Conservation (phyloP, 2,888 invertebrate genomes). For the Tetanocera ferruginea region DNA sequence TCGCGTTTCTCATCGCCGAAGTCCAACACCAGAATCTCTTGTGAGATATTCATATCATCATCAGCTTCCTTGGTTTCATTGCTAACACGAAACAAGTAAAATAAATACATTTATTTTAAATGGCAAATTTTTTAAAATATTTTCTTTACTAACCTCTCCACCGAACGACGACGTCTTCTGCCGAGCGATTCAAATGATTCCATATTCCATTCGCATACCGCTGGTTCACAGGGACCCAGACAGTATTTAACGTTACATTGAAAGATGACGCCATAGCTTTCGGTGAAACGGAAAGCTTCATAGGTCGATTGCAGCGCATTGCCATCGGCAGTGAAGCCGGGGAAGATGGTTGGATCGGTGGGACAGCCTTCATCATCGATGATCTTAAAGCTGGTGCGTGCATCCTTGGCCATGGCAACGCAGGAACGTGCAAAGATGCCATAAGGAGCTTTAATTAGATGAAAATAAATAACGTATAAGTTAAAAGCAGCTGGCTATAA, state of each 20-base stretch:
- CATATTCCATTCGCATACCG: conserved; percentile 91
- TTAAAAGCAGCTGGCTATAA: conserved; percentile 4
- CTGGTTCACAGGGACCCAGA: conserved; percentile 93
- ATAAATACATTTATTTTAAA: neutral
- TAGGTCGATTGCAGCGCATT: conserved; percentile 92
- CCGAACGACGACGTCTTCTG: conserved; percentile 81
- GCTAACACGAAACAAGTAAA: conserved; percentile 57
- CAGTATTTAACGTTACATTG: conserved; percentile 98
- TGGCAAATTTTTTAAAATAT: no score
- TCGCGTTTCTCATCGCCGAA: conserved; percentile 91
- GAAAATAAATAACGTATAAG: neutral
- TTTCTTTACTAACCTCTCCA: conserved; percentile 63
- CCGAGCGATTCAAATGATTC: conserved; percentile 93
- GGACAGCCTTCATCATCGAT: conserved; percentile 97
- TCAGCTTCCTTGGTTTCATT: conserved; percentile 74
- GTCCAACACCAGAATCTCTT: conserved; percentile 93
- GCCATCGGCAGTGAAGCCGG: conserved; percentile 90
- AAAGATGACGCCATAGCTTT: conserved; percentile 96
- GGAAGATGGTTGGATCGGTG: conserved; percentile 93
- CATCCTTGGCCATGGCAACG: conserved; percentile 97
- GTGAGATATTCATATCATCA: conserved; percentile 89
- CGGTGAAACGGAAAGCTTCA: conserved; percentile 95
- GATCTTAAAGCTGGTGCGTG: conserved; percentile 95
- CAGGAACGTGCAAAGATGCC: conserved; percentile 96
- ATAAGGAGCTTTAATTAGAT: conserved; percentile 81